A percentile compares a stretch with the other conserved stretches of the same genome.
Evolutionary conservation across 2,888 invertebrate species (phyloP).

Genomic region (Elegia similella): DNA sequence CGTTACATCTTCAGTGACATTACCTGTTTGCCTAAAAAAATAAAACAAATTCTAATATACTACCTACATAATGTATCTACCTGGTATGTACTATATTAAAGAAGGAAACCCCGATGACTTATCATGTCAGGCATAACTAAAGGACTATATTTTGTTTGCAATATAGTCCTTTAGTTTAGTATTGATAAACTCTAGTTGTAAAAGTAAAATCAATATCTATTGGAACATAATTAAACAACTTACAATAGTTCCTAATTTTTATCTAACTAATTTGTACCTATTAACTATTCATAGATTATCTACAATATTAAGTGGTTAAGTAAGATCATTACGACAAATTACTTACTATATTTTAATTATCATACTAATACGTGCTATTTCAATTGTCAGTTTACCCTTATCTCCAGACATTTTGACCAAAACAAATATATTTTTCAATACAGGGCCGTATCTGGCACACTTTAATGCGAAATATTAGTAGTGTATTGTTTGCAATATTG

Average conservation of each 20-base stretch:
- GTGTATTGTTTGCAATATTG: conserved; percentile 9
- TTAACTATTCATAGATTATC: background rate
- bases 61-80: too few relatives aligned
- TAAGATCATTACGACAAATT: background rate
- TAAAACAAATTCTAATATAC: too few relatives aligned
- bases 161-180: too few relatives aligned
- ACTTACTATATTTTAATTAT: background rate
- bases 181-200: too few relatives aligned
- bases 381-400: background rate
- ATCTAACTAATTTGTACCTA: background rate
- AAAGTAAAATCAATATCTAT: background rate
- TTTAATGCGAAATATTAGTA: conserved; percentile 4
- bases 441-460: background rate
- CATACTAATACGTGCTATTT: background rate
- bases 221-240: background rate
- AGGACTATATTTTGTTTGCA: too few relatives aligned
- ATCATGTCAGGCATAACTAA: too few relatives aligned
- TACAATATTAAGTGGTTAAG: background rate
- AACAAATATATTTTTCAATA: background rate
- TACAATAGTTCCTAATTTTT: background rate
- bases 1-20: too few relatives aligned
- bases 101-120: too few relatives aligned
- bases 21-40: too few relatives aligned
- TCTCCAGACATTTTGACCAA: background rate
- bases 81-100: too few relatives aligned